A percentile compares a stretch with the other conserved stretches of the same genome.
Evolutionary conservation across 2,888 invertebrate genomes (phyloP).

Genomic region (Galerucella calmariensis): DNA sequence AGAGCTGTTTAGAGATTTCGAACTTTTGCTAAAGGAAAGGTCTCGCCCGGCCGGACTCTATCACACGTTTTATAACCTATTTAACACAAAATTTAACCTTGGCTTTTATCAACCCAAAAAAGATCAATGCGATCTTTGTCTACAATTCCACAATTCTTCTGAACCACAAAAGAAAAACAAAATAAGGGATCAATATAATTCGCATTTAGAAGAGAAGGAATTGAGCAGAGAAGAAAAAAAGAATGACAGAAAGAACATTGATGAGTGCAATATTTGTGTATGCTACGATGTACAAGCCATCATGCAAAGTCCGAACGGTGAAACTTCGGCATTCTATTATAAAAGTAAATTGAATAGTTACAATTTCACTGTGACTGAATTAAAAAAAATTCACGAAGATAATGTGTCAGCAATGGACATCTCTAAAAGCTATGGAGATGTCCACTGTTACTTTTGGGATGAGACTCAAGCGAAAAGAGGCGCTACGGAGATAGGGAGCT

Average conservation of each 20-base stretch:
- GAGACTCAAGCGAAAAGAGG: conserved; percentile 8
- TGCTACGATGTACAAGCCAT: conserved; percentile 23
- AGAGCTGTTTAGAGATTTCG: conserved; percentile 1
- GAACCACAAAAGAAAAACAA: neutral
- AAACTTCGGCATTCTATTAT: conserved; percentile 23
- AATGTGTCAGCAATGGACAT: no score
- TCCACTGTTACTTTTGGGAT: conserved; percentile 11
- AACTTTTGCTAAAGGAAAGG: neutral
- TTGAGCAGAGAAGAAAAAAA: conserved; percentile 10
- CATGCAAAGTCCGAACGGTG: conserved; percentile 21
- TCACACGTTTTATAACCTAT: conserved; percentile 9
- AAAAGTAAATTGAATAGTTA: conserved; percentile 13
- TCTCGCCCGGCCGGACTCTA: neutral
- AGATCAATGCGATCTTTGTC: conserved; percentile 15
- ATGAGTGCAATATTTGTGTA: conserved; percentile 12
- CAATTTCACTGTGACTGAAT: conserved; percentile 12
- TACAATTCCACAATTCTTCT: neutral
- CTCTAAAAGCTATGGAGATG: conserved; percentile 7
- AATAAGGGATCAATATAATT: neutral
- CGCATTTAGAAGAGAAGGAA: conserved; percentile 10
- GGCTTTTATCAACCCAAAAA: conserved; percentile 12
- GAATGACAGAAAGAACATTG: neutral
- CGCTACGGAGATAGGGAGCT: conserved; percentile 6
- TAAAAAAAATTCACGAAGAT: no score
- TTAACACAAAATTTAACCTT: conserved; percentile 17